Conservation (phyloP, 2,113 vertebrate species). For the Elephas maximus region DNA sequence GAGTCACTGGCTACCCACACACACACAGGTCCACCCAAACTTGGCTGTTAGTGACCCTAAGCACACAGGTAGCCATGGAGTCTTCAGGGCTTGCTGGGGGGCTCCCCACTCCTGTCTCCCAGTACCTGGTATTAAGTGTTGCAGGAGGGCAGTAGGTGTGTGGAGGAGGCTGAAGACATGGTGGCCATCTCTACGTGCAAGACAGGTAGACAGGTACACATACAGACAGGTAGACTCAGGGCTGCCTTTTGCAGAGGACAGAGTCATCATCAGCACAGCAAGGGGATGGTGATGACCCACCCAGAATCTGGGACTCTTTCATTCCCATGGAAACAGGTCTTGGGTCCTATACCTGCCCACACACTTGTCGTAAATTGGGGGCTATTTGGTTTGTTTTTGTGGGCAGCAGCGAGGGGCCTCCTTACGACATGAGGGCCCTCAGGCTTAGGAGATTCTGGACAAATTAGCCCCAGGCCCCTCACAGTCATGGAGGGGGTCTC, state of each 20-base stretch:
- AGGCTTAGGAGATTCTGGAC: background rate
- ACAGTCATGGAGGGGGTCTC: background rate
- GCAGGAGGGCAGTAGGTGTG: background rate
- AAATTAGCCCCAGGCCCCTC: background rate
- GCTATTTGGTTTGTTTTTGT: background rate
- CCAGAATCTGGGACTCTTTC: too few species aligned
- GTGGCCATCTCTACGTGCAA: too few species aligned
- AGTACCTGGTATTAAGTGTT: too few species aligned
- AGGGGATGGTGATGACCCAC: too few species aligned
- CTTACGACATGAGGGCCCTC: background rate
- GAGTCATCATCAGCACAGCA: too few species aligned
- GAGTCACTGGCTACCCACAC: too few species aligned
- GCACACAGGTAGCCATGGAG: background rate
- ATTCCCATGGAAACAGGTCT: background rate
- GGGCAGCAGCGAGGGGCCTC: fast-evolving
- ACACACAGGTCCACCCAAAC: too few species aligned
- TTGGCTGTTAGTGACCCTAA: background rate
- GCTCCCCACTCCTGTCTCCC: background rate
- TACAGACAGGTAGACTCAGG: too few species aligned
- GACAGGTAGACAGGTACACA: too few species aligned
- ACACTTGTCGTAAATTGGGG: fast-evolving
- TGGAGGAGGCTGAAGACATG: background rate
- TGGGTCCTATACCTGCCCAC: background rate
- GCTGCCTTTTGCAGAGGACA: too few species aligned
- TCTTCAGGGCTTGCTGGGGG: background rate